Evolutionary conservation across 1,140 invertebrate species (phyloP).

Genomic region (Calycopis cecrops): DNA sequence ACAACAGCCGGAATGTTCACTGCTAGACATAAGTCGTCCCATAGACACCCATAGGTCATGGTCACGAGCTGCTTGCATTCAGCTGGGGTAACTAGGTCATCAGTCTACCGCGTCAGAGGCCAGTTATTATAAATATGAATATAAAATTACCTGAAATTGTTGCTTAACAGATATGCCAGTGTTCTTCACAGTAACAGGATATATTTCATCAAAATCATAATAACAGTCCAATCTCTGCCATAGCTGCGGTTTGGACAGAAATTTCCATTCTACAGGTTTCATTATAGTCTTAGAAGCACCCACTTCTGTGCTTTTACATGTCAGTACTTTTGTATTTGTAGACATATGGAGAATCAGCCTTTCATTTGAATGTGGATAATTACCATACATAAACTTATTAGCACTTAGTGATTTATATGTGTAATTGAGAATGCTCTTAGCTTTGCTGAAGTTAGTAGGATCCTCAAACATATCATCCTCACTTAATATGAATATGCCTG

Average conservation of each 20-base stretch:
- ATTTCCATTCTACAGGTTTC: conserved; percentile 80
- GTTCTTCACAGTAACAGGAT: conserved; percentile 76
- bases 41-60: no score
- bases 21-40: no score
- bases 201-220: conserved; percentile 81
- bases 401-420: conserved; percentile 74
- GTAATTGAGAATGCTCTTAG: conserved; percentile 75
- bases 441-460: conserved; percentile 66
- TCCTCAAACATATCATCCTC: conserved; percentile 79
- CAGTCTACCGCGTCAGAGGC: no score
- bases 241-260: conserved; percentile 76
- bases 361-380: conserved; percentile 57
- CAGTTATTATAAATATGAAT: no score
- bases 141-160: conserved; percentile 77
- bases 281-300: conserved; percentile 48
- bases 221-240: conserved; percentile 84
- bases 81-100: no score
- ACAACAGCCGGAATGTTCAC: no score
- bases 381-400: conserved; percentile 78
- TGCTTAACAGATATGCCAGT: conserved; percentile 77
- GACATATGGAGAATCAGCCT: conserved; percentile 74
- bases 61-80: no score
- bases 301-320: conserved; percentile 70
- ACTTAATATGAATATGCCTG: conserved; percentile 61
- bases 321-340: conserved; percentile 64